These are phyloP conservation scores for Platycheirus rosarum DNA, from an alignment of 2,888 invertebrate genomes.

Conservation along the genomic window DNA sequence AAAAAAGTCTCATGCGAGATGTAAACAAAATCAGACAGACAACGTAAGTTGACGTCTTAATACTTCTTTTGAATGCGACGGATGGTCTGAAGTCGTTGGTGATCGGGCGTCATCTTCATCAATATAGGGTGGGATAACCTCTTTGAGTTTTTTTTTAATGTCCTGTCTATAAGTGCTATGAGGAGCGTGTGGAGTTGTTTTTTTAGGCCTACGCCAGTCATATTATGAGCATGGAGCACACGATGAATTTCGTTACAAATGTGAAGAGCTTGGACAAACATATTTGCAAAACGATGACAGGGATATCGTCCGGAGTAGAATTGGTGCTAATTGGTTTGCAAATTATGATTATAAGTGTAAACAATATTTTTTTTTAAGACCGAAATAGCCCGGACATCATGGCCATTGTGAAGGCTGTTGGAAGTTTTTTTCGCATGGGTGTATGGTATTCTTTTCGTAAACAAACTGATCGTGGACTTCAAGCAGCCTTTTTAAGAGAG, in stretches of 20 bases:
- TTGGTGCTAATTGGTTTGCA: conserved; percentile 74
- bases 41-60: conserved; percentile 72
- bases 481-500: neutral
- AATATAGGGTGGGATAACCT: conserved; percentile 28
- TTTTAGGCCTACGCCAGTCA: conserved; percentile 22
- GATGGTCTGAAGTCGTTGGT: no score
- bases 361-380: conserved; percentile 33
- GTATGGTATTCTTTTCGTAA: conserved; percentile 25
- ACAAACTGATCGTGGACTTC: conserved; percentile 29
- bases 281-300: conserved; percentile 55
- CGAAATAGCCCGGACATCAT: conserved; percentile 24
- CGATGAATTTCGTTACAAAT: conserved; percentile 62
- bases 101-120: conserved; percentile 14
- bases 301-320: conserved; percentile 59
- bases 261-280: conserved; percentile 67
- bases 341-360: conserved; percentile 69
- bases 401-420: conserved; percentile 11
- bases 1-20: conserved; percentile 51
- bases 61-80: conserved; percentile 35
- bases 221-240: conserved; percentile 27
- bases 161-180: conserved; percentile 63
- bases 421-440: conserved; percentile 16
- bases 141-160: conserved; percentile 37
- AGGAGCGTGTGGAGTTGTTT: conserved; percentile 34
- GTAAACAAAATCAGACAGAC: conserved; percentile 70